phyloP scores from a whole-genome alignment of 2,888 invertebrate species.

The Colletes collaris region DNA sequence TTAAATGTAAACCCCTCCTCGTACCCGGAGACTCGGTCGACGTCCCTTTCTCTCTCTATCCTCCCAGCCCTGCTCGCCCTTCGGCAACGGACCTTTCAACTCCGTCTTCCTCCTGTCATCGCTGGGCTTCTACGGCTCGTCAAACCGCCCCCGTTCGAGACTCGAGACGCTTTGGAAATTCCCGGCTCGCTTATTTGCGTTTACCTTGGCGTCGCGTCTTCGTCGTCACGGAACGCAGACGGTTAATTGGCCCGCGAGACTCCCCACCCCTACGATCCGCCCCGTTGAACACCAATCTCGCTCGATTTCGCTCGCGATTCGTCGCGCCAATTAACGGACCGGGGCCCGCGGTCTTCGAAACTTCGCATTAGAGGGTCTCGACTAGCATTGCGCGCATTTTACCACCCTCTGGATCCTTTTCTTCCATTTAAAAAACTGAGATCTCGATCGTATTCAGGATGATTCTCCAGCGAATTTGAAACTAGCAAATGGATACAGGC shows the following conservation, averaged over 20 bases:
- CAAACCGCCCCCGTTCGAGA: constrained; percentile 18
- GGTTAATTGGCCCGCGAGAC: constrained; percentile 51
- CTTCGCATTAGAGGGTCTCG: no score
- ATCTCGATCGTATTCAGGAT: no score
- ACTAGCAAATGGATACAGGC: no score
- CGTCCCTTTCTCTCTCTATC: constrained; percentile 5
- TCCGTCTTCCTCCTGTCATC: constrained; percentile 19
- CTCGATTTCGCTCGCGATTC: constrained; percentile 33
- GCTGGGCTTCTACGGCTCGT: constrained; percentile 23
- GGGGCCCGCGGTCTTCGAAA: no score
- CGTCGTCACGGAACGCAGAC: constrained; percentile 40
- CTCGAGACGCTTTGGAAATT: constrained; percentile 6
- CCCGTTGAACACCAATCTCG: neutral
- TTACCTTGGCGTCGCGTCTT: constrained; percentile 50
- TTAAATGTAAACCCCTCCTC: constrained; percentile 67
- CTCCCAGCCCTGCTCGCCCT: neutral
- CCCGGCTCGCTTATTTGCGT: constrained; percentile 51
- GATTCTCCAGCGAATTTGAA: no score
- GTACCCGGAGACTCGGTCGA: constrained; percentile 14
- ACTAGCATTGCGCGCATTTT: no score
- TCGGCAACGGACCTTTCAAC: constrained; percentile 10
- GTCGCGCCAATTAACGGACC: constrained; percentile 26
- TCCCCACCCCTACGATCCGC: neutral
- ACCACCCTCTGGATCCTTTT: no score
- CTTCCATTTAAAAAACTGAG: no score